Base-by-base conservation (phyloP, 2,113 vertebrate species). In the Melanostigma gelatinosum region DNA sequence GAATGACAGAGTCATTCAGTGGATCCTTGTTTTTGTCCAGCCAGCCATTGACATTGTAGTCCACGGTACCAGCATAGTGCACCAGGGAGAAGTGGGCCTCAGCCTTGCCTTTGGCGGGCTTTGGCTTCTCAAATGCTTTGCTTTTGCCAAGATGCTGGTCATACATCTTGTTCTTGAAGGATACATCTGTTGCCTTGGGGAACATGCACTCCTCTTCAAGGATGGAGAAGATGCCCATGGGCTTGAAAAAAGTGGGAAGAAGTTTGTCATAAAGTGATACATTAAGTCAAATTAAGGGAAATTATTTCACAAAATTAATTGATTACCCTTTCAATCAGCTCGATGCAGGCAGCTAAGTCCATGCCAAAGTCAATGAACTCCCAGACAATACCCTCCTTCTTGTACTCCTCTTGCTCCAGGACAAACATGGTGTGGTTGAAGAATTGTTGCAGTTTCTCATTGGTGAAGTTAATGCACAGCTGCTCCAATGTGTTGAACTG, bases 321-420 rank as follows among this genome's bases (percentile, higher is more conserved):
- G 27, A 93, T 75, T 87, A 97, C 96, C 96, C 96, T 97, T 86
- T 97, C 96, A 93, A 96, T 96, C 16, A 97, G 96, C 91, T 97
- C 96, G 91, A 97, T 97, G 92, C 96, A 97, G 82, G 96, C 96
- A 93, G 96, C 95, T 93, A 96, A 80, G 89, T 97, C 96, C 96
- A 97, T 97, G 1, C 96, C 96, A 48, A 97, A 97, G 77, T 97
- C 96, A 95, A 97, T 97, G 93, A 97, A 97, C 24, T 94, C 94
- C 96, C 96, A 97, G 70, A 96, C 77, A 85, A 97, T 97, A 6
- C 96, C 96, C 68, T 97, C 96, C 83, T 97, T 96, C 91, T 96
- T 96, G 94, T 96, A 96, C 69, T 96, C 96, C 69, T 97, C 96
- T 80, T 97, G 96, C 82, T 97, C 96, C 94, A 97, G 93, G 75